These are phyloP conservation scores for Platyscapa corneri DNA, from an alignment of 1,140 invertebrate species.

Conservation along the genomic window DNA sequence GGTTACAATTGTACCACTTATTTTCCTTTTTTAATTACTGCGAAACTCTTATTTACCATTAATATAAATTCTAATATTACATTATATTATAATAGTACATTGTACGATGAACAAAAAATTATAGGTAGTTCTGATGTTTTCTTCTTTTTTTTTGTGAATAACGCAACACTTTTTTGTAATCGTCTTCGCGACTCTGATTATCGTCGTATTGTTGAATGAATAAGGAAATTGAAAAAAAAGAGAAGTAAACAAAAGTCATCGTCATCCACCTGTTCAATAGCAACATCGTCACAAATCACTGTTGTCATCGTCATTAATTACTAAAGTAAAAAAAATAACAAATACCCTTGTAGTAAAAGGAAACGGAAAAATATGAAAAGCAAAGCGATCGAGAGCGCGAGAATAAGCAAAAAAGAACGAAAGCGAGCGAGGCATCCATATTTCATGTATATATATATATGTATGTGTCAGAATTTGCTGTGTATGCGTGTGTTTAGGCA, in stretches of 20 bases:
- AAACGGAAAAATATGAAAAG: background rate
- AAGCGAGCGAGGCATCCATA: slow-evolving; percentile 55
- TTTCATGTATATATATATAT: slow-evolving; percentile 58
- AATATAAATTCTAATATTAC: slow-evolving; percentile 63
- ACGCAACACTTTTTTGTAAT: slow-evolving; percentile 49
- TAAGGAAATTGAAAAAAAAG: slow-evolving; percentile 1
- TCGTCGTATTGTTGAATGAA: slow-evolving; percentile 49
- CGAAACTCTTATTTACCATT: slow-evolving; percentile 62
- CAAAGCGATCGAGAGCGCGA: slow-evolving; percentile 12
- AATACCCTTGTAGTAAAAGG: slow-evolving; percentile 45
- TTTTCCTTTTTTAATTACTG: slow-evolving; percentile 51
- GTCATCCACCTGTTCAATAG: slow-evolving; percentile 36
- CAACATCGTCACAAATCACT: slow-evolving; percentile 52
- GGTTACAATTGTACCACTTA: slow-evolving; percentile 28
- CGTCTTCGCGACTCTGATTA: slow-evolving; percentile 56
- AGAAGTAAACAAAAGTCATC: slow-evolving; percentile 32
- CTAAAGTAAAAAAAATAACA: slow-evolving; percentile 49
- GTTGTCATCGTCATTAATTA: slow-evolving; percentile 59
- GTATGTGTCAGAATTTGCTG: slow-evolving; percentile 55
- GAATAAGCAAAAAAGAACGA: slow-evolving; percentile 18
- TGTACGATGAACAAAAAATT: slow-evolving; percentile 54
- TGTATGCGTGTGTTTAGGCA: slow-evolving; percentile 58
- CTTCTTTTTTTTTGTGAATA: slow-evolving; percentile 56
- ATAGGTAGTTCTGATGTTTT: slow-evolving; percentile 64
- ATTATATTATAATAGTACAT: slow-evolving; percentile 59